phyloP scores from a whole-genome alignment of 2,113 vertebrate genomes.

The Rhinichthys klamathensis region DNA sequence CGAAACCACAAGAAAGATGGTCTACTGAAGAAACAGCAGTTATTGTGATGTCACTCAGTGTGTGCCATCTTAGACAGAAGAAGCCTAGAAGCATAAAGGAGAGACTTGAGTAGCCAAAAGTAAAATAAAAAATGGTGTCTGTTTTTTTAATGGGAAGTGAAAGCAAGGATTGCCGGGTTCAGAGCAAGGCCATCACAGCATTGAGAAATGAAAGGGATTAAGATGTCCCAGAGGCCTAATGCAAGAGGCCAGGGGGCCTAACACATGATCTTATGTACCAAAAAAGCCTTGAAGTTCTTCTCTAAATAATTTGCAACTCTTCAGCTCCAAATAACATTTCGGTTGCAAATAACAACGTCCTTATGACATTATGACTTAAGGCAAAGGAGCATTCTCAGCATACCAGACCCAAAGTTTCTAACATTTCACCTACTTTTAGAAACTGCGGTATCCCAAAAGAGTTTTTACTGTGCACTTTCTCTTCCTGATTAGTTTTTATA shows the following conservation, averaged over 20 bases:
- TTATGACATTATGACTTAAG: conserved; percentile 18
- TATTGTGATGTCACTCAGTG: not conserved
- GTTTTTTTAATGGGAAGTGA: conserved; percentile 34
- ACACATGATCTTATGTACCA: conserved; percentile 31
- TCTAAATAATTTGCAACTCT: conserved; percentile 25
- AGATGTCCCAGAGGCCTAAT: conserved; percentile 49
- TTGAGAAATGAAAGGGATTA: conserved; percentile 57
- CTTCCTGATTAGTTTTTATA: conserved; percentile 20
- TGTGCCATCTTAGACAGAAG: conserved; percentile 23
- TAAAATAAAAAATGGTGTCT: not conserved
- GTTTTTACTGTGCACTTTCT: not conserved
- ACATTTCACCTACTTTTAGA: conserved; percentile 54
- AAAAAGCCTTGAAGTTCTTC: conserved; percentile 35
- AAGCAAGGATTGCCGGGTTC: conserved; percentile 42
- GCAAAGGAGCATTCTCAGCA: conserved; percentile 41
- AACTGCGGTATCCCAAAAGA: conserved; percentile 12
- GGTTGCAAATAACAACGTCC: conserved; percentile 18
- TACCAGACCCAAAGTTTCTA: conserved; percentile 27
- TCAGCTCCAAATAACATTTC: conserved; percentile 20
- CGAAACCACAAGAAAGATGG: conserved; percentile 19
- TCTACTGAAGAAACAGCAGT: conserved; percentile 11
- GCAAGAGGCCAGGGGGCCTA: conserved; percentile 51
- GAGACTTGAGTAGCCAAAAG: not conserved
- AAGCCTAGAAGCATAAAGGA: not conserved
- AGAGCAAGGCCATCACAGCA: conserved; percentile 47